phyloP scores from a whole-genome alignment of 1,140 invertebrate species.

The Hyphantria cunea region DNA sequence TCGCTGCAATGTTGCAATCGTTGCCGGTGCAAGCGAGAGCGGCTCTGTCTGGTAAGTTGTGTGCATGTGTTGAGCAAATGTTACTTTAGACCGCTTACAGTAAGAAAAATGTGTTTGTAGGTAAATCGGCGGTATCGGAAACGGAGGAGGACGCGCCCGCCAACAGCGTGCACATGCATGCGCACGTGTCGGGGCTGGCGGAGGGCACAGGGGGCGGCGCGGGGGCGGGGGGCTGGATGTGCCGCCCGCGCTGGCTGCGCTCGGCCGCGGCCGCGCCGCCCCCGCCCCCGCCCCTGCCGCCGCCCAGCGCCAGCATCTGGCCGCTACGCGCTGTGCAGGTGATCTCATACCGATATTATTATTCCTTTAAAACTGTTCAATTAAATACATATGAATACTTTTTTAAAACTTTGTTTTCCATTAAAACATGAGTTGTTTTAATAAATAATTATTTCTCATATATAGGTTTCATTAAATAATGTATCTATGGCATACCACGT shows the following conservation, averaged over 20 bases:
- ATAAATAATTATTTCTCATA: no score
- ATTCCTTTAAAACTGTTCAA: no score
- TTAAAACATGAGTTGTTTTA: no score
- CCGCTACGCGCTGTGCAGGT: constrained; percentile 58
- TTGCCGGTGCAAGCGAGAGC: constrained; percentile 89
- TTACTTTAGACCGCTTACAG: no score
- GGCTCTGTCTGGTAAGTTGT: constrained; percentile 72
- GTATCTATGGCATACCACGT: no score
- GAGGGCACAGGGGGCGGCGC: constrained; percentile 22
- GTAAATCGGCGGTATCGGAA: constrained; percentile 40
- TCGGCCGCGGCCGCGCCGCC: constrained; percentile 27
- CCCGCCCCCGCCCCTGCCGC: constrained; percentile 36
- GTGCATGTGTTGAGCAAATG: no score
- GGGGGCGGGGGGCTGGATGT: constrained; percentile 22
- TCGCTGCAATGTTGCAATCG: constrained; percentile 93
- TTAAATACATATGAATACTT: no score
- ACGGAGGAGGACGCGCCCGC: constrained; percentile 48
- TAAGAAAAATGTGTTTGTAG: constrained; percentile 34
- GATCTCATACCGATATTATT: neutral
- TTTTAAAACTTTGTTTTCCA: no score
- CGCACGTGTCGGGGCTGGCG: constrained; percentile 21
- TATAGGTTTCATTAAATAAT: neutral
- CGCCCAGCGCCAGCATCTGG: constrained; percentile 70
- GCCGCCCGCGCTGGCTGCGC: constrained; percentile 41
- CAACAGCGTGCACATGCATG: constrained; percentile 64